A percentile compares a stretch with the other conserved stretches of the same genome.
These are phyloP conservation scores for Setipinna tenuifilis DNA, from an alignment of 2,797 vertebrate genomes.

Conservation along the genomic window DNA sequence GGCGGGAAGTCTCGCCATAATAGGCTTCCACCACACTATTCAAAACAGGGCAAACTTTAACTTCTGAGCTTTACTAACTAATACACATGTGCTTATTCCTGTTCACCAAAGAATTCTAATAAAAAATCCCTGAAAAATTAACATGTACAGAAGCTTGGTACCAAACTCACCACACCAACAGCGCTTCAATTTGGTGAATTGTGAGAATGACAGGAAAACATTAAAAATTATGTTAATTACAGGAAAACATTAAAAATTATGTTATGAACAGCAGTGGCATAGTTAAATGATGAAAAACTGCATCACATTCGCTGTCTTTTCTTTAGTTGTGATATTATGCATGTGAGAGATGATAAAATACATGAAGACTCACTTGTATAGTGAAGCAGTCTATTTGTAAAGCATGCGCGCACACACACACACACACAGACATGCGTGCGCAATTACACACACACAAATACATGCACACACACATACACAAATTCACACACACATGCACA, in stretches of 20 bases:
- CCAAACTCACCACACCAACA: not conserved
- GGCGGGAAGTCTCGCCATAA: not conserved
- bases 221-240: not conserved
- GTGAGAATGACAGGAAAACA: not conserved
- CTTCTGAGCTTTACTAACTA: not conserved
- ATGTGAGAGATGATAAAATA: not conserved
- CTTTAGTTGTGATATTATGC: not conserved
- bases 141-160: not conserved
- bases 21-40: not conserved
- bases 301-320: not conserved
- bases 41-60: not conserved
- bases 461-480: not conserved
- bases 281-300: not conserved
- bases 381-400: not conserved
- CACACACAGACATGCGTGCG: not conserved
- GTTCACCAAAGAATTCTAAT: too few species aligned
- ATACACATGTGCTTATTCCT: not conserved
- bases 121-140: not conserved
- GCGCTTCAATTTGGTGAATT: not conserved
- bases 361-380: not conserved
- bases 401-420: not conserved
- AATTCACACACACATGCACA: not conserved
- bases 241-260: not conserved
- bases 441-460: not conserved
- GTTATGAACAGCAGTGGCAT: not conserved